Evolutionary conservation across 2,113 vertebrate species (phyloP).

Genomic region (Gracilinanus agilis): DNA sequence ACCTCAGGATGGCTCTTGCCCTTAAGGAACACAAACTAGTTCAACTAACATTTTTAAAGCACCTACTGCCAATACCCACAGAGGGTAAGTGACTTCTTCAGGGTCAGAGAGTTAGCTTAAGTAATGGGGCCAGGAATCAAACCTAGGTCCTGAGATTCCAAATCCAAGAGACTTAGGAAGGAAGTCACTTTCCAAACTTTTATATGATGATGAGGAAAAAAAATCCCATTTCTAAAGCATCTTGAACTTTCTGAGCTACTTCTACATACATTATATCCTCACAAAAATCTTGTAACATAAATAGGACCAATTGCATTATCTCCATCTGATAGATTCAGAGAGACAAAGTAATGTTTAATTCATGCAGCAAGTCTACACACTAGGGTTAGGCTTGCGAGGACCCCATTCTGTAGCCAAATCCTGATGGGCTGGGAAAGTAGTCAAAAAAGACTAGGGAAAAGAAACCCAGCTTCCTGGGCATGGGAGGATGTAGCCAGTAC

Average conservation of each 20-base stretch:
- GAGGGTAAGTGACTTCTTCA: not conserved
- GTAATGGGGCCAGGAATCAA: not conserved
- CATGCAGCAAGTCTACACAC: not conserved
- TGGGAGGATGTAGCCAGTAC: not conserved
- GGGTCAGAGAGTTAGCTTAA: not conserved
- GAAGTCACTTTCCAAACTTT: not conserved
- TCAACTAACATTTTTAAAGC: not conserved
- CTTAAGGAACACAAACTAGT: not conserved
- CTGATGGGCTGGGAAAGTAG: not conserved
- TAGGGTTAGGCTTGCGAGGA: not conserved
- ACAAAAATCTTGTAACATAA: not conserved
- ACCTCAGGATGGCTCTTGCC: not conserved
- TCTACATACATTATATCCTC: not conserved
- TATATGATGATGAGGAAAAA: not conserved
- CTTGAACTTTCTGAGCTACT: not conserved
- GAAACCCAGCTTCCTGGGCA: not conserved
- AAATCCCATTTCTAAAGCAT: not conserved
- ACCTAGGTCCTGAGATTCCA: not conserved
- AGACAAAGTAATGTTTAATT: not conserved
- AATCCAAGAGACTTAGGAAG: not conserved
- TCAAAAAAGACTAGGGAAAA: not conserved
- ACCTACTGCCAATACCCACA: not conserved
- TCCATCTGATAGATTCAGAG: not conserved
- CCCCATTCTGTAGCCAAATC: not conserved
- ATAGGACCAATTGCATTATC: not conserved